phyloP scores from a whole-genome alignment of 1,140 invertebrate genomes.

The Pseudobourletiella spinata region DNA sequence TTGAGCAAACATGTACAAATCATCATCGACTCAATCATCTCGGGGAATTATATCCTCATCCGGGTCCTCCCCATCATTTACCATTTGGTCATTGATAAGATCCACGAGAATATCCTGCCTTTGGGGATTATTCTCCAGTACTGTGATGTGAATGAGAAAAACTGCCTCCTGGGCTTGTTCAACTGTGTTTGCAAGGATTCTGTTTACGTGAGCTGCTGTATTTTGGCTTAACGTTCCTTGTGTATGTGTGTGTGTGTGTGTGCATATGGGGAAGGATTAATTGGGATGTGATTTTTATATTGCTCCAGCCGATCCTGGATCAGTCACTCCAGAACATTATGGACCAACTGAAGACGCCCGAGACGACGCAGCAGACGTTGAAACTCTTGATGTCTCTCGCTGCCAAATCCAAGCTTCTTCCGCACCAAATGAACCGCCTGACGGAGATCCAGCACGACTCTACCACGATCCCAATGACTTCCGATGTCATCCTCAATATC shows the following conservation, averaged over 20 bases:
- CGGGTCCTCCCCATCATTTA: conserved; percentile 72
- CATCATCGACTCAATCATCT: conserved; percentile 79
- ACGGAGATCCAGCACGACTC: neutral
- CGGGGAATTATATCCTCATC: conserved; percentile 48
- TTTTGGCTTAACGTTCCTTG: too few relatives aligned
- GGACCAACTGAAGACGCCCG: conserved; percentile 54
- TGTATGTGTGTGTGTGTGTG: too few relatives aligned
- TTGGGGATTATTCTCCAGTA: conserved; percentile 68
- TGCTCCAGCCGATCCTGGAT: conserved; percentile 47
- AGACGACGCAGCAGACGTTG: conserved; percentile 53
- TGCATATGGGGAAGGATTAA: too few relatives aligned
- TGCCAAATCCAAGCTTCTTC: conserved; percentile 53
- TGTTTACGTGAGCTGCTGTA: conserved; percentile 67
- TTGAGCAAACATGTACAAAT: conserved; percentile 76
- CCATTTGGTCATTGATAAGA: conserved; percentile 68
- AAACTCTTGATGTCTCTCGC: conserved; percentile 70
- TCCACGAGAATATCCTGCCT: conserved; percentile 72
- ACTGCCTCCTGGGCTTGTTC: conserved; percentile 62
- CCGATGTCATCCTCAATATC: neutral
- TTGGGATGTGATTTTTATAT: neutral
- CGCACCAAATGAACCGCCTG: conserved; percentile 57
- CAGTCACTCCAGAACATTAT: conserved; percentile 65
- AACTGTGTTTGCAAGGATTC: neutral
- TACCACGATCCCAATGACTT: conserved; percentile 1
- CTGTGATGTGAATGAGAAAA: conserved; percentile 72